Conservation (phyloP, 2,113 vertebrate species). For the Gymnocephalus cernua region DNA sequence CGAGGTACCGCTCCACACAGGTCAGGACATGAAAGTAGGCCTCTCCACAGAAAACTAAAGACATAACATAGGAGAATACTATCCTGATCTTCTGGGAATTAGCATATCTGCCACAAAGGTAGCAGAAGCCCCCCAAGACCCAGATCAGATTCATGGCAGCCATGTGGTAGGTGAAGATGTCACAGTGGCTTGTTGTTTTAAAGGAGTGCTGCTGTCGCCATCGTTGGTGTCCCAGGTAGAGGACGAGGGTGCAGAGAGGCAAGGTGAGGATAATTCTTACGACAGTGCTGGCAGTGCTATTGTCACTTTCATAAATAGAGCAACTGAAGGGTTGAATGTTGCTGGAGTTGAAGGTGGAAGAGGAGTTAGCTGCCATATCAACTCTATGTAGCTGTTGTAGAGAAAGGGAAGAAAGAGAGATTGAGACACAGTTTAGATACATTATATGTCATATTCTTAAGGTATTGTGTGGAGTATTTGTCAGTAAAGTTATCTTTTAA, state of each 20-base stretch:
- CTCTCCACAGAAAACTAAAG: background rate
- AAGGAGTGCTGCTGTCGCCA: slow-evolving; percentile 1
- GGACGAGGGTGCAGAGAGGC: slow-evolving; percentile 3
- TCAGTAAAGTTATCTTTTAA: no score
- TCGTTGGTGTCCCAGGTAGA: slow-evolving; percentile 11
- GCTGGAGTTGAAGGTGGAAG: background rate
- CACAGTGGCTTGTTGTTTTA: slow-evolving; percentile 4
- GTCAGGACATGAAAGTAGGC: background rate
- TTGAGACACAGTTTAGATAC: no score
- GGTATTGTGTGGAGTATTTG: no score
- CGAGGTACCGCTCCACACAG: slow-evolving; percentile 55
- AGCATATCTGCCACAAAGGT: background rate
- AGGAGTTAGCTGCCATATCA: background rate
- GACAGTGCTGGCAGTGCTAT: rapidly evolving
- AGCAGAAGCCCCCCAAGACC: background rate
- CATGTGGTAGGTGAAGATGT: slow-evolving; percentile 42
- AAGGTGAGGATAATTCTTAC: background rate
- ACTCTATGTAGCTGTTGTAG: background rate
- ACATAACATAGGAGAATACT: rapidly evolving
- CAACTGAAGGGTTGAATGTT: rapidly evolving
- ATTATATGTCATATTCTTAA: no score
- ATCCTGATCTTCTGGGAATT: no score
- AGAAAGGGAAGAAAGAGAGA: no score
- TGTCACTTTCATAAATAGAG: no score
- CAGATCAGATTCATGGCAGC: background rate